phyloP scores from a whole-genome alignment of 2,888 invertebrate genomes.

The Chirona hameri region DNA sequence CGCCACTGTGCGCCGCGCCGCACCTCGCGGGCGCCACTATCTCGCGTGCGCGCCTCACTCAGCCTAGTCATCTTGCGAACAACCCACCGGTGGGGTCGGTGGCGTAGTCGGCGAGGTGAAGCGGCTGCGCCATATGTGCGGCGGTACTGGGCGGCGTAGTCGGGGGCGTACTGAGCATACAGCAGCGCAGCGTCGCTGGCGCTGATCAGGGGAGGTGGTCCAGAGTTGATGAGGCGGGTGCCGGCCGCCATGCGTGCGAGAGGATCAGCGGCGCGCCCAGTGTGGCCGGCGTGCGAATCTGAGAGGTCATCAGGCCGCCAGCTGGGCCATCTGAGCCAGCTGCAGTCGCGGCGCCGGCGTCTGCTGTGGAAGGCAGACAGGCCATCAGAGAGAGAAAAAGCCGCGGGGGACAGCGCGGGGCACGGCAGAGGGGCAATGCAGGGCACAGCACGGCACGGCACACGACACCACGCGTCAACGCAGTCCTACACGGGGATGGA shows the following conservation, averaged over 20 bases:
- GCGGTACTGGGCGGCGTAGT: constrained; percentile 77
- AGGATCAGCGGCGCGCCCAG: constrained; percentile 90
- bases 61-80: constrained; percentile 66
- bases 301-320: constrained; percentile 62
- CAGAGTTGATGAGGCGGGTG: constrained; percentile 54
- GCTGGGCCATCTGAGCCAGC: constrained; percentile 46
- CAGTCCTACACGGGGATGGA: not conserved
- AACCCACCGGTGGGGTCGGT: constrained; percentile 92
- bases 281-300: constrained; percentile 62
- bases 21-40: not conserved
- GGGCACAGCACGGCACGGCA: not conserved
- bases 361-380: not conserved
- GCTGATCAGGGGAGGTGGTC: constrained; percentile 59
- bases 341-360: constrained; percentile 7
- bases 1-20: not conserved
- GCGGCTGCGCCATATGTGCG: constrained; percentile 55
- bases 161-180: constrained; percentile 64
- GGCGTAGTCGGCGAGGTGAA: constrained; percentile 61
- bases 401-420: not conserved
- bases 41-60: not conserved
- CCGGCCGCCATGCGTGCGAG: constrained; percentile 81
- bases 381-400: not conserved
- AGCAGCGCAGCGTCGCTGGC: constrained; percentile 73
- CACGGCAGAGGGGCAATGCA: not conserved
- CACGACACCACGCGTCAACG: not conserved